phyloP scores from a whole-genome alignment of 1,140 invertebrate genomes.

The Trypoxylus dichotomus region DNA sequence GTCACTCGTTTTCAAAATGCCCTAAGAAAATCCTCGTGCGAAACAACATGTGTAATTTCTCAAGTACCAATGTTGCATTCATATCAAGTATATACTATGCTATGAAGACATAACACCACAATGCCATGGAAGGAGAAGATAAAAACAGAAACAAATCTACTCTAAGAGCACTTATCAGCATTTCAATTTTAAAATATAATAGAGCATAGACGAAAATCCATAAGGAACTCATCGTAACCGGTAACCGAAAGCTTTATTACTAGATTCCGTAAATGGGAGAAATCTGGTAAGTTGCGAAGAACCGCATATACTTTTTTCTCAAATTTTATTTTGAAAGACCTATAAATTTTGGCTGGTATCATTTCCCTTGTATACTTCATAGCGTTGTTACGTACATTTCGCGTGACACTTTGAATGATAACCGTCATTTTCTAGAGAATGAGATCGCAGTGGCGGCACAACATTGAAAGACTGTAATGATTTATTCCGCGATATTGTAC shows the following conservation, averaged over 20 bases:
- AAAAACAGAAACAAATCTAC: too few relatives aligned
- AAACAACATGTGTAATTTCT: too few relatives aligned
- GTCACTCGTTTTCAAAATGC: too few relatives aligned
- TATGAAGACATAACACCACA: too few relatives aligned
- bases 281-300: neutral
- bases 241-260: neutral
- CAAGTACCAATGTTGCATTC: too few relatives aligned
- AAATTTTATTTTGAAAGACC: slow-evolving; percentile 15
- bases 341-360: neutral
- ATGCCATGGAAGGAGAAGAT: too few relatives aligned
- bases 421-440: slow-evolving; percentile 27
- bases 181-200: neutral
- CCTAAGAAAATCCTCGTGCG: too few relatives aligned
- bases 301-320: neutral
- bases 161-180: neutral
- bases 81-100: too few relatives aligned
- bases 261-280: neutral
- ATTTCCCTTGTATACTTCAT: slow-evolving; percentile 13
- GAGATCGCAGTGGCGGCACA: slow-evolving; percentile 18
- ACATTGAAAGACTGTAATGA: slow-evolving; percentile 9
- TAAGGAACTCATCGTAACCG: neutral
- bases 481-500: slow-evolving; percentile 15
- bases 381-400: slow-evolving; percentile 1
- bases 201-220: neutral
- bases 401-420: slow-evolving; percentile 27